These are phyloP conservation scores for Diachasmimorpha longicaudata DNA, from an alignment of 1,140 invertebrate genomes.

Conservation along the genomic window DNA sequence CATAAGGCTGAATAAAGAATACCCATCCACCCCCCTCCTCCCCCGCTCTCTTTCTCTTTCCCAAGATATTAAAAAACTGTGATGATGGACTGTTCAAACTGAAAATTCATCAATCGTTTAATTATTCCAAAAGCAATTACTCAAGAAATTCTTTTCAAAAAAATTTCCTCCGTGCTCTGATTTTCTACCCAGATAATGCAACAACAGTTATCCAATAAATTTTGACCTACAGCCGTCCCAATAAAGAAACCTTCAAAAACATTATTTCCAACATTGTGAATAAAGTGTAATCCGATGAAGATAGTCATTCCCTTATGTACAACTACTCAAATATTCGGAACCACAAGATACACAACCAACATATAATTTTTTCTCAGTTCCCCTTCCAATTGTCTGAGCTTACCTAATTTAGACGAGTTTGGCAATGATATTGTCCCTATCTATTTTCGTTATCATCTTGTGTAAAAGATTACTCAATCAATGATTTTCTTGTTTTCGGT, in stretches of 20 bases:
- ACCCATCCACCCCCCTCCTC: no score
- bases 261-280: no score
- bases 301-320: neutral
- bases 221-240: neutral
- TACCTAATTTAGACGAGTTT: slow-evolving; percentile 59
- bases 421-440: slow-evolving; percentile 63
- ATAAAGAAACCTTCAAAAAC: neutral
- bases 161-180: no score
- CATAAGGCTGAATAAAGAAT: no score
- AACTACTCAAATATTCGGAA: neutral
- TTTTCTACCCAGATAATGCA: no score
- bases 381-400: slow-evolving; percentile 41
- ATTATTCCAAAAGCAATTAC: no score
- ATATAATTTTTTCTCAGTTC: slow-evolving; percentile 10
- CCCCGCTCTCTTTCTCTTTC: no score
- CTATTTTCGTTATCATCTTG: slow-evolving; percentile 50
- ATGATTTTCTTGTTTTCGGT: slow-evolving; percentile 31
- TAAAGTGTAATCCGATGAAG: neutral
- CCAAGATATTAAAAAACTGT: no score
- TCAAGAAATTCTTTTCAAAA: no score
- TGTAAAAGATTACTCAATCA: slow-evolving; percentile 36
- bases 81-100: no score
- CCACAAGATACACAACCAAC: neutral
- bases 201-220: no score
- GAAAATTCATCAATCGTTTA: no score